Evolutionary conservation across 2,797 vertebrate genomes (phyloP).

Genomic region (Chromis chromis): DNA sequence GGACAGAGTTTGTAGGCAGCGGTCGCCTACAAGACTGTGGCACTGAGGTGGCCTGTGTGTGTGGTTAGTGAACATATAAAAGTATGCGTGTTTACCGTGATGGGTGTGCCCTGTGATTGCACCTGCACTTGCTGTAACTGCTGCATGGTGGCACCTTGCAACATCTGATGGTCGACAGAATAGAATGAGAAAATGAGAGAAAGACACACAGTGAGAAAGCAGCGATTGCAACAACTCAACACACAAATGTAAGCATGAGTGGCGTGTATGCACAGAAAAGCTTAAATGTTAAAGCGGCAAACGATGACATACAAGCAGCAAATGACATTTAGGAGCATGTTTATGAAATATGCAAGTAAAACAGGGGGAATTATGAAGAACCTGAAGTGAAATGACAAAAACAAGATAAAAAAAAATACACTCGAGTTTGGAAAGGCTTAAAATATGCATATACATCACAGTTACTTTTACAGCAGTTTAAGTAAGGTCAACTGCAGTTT

Average conservation of each 20-base stretch:
- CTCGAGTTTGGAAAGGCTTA: constrained; percentile 7
- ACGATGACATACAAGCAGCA: constrained; percentile 42
- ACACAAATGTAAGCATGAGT: constrained; percentile 72
- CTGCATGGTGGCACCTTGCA: constrained; percentile 89
- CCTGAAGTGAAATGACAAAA: constrained; percentile 25
- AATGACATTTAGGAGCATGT: constrained; percentile 33
- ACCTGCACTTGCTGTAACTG: constrained; percentile 90
- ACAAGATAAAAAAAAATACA: background rate
- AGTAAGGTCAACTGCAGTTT: constrained; percentile 23
- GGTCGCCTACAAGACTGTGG: constrained; percentile 23
- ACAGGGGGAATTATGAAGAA: constrained; percentile 22
- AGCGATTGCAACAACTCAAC: constrained; percentile 70
- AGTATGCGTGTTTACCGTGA: constrained; percentile 86
- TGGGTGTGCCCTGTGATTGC: constrained; percentile 88
- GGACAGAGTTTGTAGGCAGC: constrained; percentile 16
- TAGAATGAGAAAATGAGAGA: constrained; percentile 77
- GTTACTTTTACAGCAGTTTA: constrained; percentile 27
- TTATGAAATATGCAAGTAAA: constrained; percentile 16
- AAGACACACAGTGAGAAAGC: constrained; percentile 78
- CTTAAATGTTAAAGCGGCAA: constrained; percentile 45
- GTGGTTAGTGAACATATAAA: constrained; percentile 40
- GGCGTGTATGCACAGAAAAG: constrained; percentile 44
- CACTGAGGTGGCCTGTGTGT: constrained; percentile 10
- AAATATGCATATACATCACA: constrained; percentile 11
- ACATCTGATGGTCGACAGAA: constrained; percentile 84